Percentiles rank a stretch among this genome's conserved stretches.
Evolutionary conservation across 1,140 invertebrate genomes (phyloP).

Genomic region (Gonatopus flavifemur): DNA sequence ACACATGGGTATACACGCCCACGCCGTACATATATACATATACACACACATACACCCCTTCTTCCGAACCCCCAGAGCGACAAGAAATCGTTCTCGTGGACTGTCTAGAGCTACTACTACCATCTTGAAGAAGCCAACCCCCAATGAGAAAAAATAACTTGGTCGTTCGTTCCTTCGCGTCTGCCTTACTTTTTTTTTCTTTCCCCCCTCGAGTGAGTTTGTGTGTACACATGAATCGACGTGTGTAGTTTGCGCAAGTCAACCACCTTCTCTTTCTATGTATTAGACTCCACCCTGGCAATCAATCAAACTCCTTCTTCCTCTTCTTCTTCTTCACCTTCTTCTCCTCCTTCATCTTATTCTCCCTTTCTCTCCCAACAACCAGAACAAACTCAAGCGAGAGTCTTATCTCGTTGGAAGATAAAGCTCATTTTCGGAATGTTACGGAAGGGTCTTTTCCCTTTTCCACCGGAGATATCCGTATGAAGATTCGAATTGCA

Average conservation of each 20-base stretch:
- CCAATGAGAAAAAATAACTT: no score
- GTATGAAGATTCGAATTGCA: no score
- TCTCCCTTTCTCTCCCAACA: conserved; percentile 1
- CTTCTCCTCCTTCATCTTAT: conserved; percentile 1
- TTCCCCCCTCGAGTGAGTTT: conserved; percentile 9
- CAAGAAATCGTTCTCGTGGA: not conserved
- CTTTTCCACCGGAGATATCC: no score
- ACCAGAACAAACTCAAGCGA: conserved; percentile 18
- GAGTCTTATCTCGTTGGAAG: conserved; percentile 23
- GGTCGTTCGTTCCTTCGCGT: not conserved
- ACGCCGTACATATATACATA: conserved; percentile 9
- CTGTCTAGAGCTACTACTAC: no score
- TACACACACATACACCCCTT: conserved; percentile 2
- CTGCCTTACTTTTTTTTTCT: conserved; percentile 14
- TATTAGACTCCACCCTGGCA: conserved; percentile 47
- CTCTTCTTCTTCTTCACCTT: not conserved
- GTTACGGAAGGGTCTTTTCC: no score
- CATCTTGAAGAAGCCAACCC: conserved; percentile 13
- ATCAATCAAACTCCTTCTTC: conserved; percentile 42
- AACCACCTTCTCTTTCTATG: conserved; percentile 27
- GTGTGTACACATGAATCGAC: conserved; percentile 14
- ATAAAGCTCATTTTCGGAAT: no score
- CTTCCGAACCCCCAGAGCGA: not conserved
- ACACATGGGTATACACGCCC: conserved; percentile 19
- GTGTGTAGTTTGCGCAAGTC: conserved; percentile 38